Conservation (phyloP, 2,797 vertebrate species). For the Rhynchotus rufescens region DNA sequence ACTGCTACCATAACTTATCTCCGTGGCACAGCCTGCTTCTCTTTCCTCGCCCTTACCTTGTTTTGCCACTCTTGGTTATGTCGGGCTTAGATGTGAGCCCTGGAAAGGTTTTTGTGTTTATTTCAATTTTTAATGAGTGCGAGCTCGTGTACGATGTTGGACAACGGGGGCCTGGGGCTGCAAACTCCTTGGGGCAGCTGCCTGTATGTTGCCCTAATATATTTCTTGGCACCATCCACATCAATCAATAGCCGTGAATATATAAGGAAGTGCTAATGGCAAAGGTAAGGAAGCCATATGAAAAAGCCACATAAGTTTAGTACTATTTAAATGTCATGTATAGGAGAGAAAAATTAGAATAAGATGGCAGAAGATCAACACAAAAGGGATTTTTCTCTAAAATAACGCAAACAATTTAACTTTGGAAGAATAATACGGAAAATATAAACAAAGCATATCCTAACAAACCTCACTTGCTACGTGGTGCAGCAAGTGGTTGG, state of each 20-base stretch:
- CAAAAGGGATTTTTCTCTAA: neutral
- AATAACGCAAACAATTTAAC: neutral
- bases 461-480: neutral
- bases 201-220: neutral
- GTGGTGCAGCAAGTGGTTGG: neutral
- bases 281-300: neutral
- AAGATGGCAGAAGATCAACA: neutral
- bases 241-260: neutral
- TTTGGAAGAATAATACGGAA: neutral
- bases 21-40: neutral
- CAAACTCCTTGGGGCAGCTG: neutral
- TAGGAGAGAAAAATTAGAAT: neutral
- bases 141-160: fast-evolving
- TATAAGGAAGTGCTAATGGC: neutral
- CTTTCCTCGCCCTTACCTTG: neutral
- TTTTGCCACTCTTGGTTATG: neutral
- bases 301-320: neutral
- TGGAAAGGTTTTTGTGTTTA: neutral
- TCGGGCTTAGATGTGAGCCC: neutral
- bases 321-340: neutral
- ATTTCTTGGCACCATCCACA: neutral
- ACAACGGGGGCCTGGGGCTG: neutral
- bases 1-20: neutral
- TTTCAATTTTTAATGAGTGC: neutral
- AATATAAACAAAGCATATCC: neutral